Conservation (phyloP, 2,888 invertebrate species). For the Tipula vernalis region DNA sequence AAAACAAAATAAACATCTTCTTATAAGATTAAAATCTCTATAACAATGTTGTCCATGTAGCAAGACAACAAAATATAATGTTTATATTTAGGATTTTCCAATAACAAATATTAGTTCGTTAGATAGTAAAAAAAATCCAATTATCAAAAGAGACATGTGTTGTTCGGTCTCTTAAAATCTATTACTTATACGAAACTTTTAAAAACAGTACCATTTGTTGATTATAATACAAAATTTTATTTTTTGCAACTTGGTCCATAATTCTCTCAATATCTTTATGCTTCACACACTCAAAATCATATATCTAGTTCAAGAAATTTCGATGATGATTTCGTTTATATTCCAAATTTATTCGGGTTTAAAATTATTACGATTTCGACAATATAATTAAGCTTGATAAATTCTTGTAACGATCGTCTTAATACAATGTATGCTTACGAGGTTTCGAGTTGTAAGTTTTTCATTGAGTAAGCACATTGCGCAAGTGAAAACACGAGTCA, state of each 20-base stretch:
- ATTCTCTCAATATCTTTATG: background rate
- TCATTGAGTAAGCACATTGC: no score
- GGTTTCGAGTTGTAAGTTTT: no score
- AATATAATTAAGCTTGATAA: no score
- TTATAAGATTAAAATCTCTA: background rate
- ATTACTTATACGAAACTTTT: background rate
- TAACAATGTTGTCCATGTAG: background rate
- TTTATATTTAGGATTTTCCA: background rate
- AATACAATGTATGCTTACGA: no score
- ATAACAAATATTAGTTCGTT: background rate
- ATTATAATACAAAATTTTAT: background rate
- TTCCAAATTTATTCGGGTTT: no score
- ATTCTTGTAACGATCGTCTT: no score
- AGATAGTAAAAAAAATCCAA: background rate
- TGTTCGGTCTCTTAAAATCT: background rate
- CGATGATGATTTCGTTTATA: no score
- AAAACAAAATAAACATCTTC: no score
- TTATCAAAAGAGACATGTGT: background rate
- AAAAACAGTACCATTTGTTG: background rate
- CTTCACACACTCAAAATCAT: background rate
- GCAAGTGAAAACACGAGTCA: no score
- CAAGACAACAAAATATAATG: background rate
- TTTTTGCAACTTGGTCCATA: background rate
- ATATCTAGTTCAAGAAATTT: no score
- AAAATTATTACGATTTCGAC: no score